Conservation (phyloP, 2,888 invertebrate genomes). For the Ametastegia equiseti region DNA sequence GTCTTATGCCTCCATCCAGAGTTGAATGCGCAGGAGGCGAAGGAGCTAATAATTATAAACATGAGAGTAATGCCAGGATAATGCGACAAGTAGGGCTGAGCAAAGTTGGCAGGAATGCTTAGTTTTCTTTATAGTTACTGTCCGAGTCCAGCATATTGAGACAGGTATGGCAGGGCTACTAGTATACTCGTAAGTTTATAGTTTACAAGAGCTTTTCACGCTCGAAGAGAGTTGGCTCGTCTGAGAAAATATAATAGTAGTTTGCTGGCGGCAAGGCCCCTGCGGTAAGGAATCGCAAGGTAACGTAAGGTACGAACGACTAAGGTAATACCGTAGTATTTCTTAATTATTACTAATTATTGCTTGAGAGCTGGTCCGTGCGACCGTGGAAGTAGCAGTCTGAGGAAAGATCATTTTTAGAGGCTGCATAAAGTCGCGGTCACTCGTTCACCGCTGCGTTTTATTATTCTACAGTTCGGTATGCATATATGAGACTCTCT, state of each 20-base stretch:
- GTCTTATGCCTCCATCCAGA: neutral
- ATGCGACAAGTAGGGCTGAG: slow-evolving; percentile 39
- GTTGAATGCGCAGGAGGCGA: no score
- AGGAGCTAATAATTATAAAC: slow-evolving; percentile 40
- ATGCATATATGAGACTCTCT: no score
- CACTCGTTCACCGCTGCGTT: slow-evolving; percentile 7
- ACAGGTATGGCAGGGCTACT: slow-evolving; percentile 36
- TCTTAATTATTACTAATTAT: slow-evolving; percentile 41
- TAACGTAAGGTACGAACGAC: slow-evolving; percentile 13
- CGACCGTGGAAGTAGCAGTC: neutral
- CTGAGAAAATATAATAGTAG: neutral
- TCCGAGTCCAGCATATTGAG: slow-evolving; percentile 25
- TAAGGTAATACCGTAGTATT: slow-evolving; percentile 33
- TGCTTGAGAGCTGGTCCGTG: neutral
- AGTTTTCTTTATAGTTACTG: slow-evolving; percentile 19
- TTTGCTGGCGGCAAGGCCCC: neutral
- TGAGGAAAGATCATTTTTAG: neutral
- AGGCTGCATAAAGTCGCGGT: neutral
- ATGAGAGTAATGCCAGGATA: neutral
- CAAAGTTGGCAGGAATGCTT: slow-evolving; percentile 23
- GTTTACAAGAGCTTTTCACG: slow-evolving; percentile 39
- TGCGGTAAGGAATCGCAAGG: slow-evolving; percentile 4
- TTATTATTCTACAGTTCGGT: slow-evolving; percentile 18
- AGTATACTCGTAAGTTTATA: slow-evolving; percentile 19
- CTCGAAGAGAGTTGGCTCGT: neutral